phyloP scores from a whole-genome alignment of 2,888 invertebrate genomes.

The Stramonita haemastoma region DNA sequence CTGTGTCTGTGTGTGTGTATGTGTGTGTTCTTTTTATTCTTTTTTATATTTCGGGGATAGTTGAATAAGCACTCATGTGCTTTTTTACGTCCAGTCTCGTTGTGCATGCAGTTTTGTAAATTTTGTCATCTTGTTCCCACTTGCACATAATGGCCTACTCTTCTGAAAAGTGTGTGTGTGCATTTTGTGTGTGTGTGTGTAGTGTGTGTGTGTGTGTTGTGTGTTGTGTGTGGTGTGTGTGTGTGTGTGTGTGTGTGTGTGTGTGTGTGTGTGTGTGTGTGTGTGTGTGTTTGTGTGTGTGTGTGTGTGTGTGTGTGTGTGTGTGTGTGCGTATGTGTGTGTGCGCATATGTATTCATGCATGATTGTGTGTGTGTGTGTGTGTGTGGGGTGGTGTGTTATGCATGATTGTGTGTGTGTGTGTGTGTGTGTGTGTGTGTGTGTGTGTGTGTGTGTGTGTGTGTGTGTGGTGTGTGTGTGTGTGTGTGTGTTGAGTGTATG shows the following conservation, averaged over 20 bases:
- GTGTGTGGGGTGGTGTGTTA: not conserved
- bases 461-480: not conserved
- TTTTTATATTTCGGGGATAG: no score
- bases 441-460: not conserved
- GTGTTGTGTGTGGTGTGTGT: not conserved
- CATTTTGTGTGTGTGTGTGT: no score
- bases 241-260: constrained; percentile 3
- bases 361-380: not conserved
- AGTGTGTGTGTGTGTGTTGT: no score
- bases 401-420: not conserved
- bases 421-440: constrained; percentile 26
- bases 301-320: not conserved
- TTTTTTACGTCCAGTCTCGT: no score
- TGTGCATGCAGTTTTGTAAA: no score
- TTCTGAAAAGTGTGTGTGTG: no score
- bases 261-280: constrained; percentile 20
- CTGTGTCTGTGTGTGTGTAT: no score
- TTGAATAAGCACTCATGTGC: no score
- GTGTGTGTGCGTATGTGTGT: not conserved
- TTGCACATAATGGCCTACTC: no score
- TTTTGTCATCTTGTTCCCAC: no score
- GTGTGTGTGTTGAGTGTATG: not conserved
- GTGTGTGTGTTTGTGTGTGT: not conserved
- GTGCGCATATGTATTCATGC: not conserved
- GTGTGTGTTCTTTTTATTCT: no score